Evolutionary conservation across 2,113 vertebrate species (phyloP), one percentile per base, ranked within the genome.

Genomic region (Tinamus guttatus): DNA sequence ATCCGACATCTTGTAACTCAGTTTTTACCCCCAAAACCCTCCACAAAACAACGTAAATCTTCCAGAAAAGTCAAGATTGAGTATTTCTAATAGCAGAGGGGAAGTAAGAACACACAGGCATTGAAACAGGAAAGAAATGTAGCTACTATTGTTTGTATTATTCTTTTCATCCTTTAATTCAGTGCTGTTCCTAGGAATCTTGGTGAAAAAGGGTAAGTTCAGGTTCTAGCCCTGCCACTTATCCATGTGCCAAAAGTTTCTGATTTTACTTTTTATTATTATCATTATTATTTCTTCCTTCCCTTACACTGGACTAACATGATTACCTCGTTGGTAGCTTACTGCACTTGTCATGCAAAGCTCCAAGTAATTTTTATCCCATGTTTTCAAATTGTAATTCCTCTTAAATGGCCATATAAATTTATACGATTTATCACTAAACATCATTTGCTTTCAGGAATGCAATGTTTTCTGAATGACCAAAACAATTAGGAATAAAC

Each of bases 181-280:
- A 1, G 0, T 21, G 10, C 9, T 58, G 19, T 67, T 21, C 21
- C 40, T 28, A 28, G 28, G 22, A 74, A 54, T 58, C 27, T 20
- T 30, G 16, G 1, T 32, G 25, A 18, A 27, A 49, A 52, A 21
- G 45, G 11, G 13, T 8, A 22, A 36, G 45, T 67, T 75, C 22
- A 13, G 20, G 25, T 63, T 43, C 45, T 27, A 21, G 30, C 22
- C 36, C 1, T 1, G 36, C 20, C 7, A 12, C 11, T 78, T 40
- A 49, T 1, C 41, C n/a, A 4, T 30, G 4, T 1, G 0, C 2
- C 6, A 58, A 27, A 4, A 13, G 13, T 49, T 63, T 6, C 22
- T 20, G 34, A 28, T 8, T 6, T 62, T 74, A 14, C 19, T 22
- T 68, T 54, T 30, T 2, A n/a, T n/a, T n/a, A n/a, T n/a, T 5